Evolutionary conservation across 2,113 vertebrate species (phyloP).

Genomic region (Amblyornis subalaris): DNA sequence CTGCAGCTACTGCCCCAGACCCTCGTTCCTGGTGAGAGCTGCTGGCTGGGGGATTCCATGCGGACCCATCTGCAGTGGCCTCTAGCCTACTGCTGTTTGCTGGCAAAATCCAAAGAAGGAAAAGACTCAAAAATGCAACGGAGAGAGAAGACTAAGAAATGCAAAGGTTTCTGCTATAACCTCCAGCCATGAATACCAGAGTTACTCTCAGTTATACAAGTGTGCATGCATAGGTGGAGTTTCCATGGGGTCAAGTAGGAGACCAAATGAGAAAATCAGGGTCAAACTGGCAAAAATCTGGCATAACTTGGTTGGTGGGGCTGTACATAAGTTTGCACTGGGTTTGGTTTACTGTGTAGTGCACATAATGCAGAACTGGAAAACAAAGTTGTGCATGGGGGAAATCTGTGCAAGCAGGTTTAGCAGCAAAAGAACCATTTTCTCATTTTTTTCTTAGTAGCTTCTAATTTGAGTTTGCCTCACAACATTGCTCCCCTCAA

Average conservation of each 20-base stretch:
- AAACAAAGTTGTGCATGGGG: background rate
- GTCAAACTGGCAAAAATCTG: background rate
- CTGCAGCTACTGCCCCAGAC: background rate
- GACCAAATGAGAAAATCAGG: background rate
- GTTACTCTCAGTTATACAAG: background rate
- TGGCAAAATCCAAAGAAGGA: background rate
- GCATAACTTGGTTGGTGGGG: fast-evolving
- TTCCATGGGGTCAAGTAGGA: background rate
- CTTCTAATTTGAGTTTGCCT: background rate
- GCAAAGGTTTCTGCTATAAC: background rate
- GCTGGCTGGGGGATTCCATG: fast-evolving
- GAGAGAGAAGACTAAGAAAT: background rate
- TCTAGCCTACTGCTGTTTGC: background rate
- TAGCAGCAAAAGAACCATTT: background rate
- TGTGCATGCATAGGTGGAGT: fast-evolving
- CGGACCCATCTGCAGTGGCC: background rate
- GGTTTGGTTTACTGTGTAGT: background rate
- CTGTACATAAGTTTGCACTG: background rate
- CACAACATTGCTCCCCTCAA: fast-evolving
- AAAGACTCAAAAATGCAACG: background rate
- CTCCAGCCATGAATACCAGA: background rate
- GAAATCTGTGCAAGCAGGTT: background rate
- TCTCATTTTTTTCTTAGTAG: background rate
- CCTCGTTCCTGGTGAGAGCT: background rate
- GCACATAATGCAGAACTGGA: background rate